Conservation (phyloP, 2,888 invertebrate species). For the Agonopterix heracliana region DNA sequence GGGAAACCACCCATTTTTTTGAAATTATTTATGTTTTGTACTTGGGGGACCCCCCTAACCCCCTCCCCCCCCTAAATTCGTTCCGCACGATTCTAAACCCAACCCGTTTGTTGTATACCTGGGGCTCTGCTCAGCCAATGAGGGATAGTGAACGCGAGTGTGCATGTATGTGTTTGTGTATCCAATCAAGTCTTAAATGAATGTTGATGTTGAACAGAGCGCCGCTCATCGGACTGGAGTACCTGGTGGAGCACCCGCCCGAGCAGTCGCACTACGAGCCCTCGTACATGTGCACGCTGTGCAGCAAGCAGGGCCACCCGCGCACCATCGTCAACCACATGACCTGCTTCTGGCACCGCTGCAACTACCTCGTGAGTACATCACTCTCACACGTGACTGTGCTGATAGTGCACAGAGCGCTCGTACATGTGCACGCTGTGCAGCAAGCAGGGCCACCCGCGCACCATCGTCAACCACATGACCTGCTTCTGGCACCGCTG, state of each 20-base stretch:
- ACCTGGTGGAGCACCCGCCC: constrained; percentile 83
- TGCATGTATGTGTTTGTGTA: no score
- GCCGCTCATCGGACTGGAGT: constrained; percentile 84
- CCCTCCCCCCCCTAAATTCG: no score
- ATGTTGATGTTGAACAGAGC: constrained; percentile 32
- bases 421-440: constrained; percentile 78
- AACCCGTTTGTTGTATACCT: no score
- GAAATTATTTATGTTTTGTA: no score
- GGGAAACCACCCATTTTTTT: no score
- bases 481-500: constrained; percentile 85
- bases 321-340: constrained; percentile 87
- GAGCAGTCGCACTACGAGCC: constrained; percentile 81
- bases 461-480: constrained; percentile 86
- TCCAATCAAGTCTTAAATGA: no score
- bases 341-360: constrained; percentile 84
- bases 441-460: constrained; percentile 57
- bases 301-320: constrained; percentile 86
- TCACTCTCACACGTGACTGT: no score
- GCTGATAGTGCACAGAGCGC: no score
- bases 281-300: constrained; percentile 85
- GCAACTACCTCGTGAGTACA: constrained; percentile 84
- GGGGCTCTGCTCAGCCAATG: no score
- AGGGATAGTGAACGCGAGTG: no score
- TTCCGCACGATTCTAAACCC: no score
- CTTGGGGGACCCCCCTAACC: no score